phyloP scores from a whole-genome alignment of 2,797 vertebrate species.

The Pogoniulus pusillus region DNA sequence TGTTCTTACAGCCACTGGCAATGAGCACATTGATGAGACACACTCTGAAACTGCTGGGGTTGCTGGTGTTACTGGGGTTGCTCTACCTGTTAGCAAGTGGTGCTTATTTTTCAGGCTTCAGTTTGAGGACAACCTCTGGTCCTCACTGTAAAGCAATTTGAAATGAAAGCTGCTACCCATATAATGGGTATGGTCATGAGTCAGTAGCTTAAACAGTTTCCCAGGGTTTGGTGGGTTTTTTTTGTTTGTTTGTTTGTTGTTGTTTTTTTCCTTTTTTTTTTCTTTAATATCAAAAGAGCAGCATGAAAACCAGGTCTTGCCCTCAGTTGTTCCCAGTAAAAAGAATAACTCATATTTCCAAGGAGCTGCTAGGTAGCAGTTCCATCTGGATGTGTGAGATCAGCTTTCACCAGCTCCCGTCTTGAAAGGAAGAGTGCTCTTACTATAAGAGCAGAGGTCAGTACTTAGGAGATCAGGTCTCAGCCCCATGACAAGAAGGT shows the following conservation, averaged over 20 bases:
- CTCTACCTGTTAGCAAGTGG: background rate
- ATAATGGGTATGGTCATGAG: background rate
- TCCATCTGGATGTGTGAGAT: background rate
- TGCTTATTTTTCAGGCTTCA: background rate
- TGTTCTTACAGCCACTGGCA: background rate
- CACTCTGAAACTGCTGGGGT: background rate
- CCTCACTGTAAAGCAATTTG: background rate
- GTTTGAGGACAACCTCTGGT: background rate
- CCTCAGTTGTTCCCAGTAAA: background rate
- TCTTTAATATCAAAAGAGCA: background rate
- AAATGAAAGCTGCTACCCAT: background rate
- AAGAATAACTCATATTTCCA: background rate
- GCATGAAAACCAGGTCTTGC: background rate
- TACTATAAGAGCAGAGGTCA: slow-evolving; percentile 33
- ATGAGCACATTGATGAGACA: background rate
- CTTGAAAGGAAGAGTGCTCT: slow-evolving; percentile 49
- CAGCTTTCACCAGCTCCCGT: slow-evolving; percentile 34
- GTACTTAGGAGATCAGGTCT: slow-evolving; percentile 12
- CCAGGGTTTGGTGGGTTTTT: background rate
- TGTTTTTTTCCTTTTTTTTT: background rate
- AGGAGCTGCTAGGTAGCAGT: background rate
- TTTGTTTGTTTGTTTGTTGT: background rate
- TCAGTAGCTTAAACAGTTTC: background rate
- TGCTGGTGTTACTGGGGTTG: background rate
- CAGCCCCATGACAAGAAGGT: slow-evolving; percentile 41